These are phyloP conservation scores for Eolophus roseicapilla DNA, from an alignment of 2,113 vertebrate genomes.

Conservation along the genomic window DNA sequence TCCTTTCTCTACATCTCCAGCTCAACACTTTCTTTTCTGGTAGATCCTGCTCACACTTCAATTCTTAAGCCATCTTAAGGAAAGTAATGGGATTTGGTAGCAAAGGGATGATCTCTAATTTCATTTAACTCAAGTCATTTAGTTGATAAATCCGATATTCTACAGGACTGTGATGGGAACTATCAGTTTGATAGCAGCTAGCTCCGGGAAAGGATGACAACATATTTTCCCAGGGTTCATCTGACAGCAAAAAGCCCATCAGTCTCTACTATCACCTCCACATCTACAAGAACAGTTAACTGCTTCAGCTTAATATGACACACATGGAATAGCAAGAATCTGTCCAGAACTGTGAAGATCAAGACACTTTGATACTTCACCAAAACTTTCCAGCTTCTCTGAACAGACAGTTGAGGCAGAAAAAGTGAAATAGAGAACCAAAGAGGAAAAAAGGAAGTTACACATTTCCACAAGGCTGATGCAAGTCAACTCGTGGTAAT, in stretches of 20 bases:
- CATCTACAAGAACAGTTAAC: neutral
- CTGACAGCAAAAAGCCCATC: neutral
- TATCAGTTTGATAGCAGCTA: neutral
- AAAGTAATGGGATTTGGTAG: constrained; percentile 54
- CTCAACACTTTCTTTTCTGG: neutral
- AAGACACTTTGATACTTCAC: neutral
- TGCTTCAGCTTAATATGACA: neutral
- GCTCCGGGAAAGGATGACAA: neutral
- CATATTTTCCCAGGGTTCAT: neutral
- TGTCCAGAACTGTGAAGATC: neutral
- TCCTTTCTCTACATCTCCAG: neutral
- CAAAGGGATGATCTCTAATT: constrained; percentile 49
- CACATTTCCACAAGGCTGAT: neutral
- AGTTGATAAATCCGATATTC: neutral
- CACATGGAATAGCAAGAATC: neutral
- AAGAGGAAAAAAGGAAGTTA: neutral
- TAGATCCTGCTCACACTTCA: neutral
- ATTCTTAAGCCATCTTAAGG: constrained; percentile 53
- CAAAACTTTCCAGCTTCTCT: neutral
- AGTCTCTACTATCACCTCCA: neutral
- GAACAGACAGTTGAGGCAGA: neutral
- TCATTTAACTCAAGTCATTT: constrained; percentile 17
- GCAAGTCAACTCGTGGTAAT: neutral
- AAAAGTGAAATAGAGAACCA: neutral
- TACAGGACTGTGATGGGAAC: neutral